phyloP scores from a whole-genome alignment of 2,888 invertebrate genomes.

The Pristionchus exspectatus region DNA sequence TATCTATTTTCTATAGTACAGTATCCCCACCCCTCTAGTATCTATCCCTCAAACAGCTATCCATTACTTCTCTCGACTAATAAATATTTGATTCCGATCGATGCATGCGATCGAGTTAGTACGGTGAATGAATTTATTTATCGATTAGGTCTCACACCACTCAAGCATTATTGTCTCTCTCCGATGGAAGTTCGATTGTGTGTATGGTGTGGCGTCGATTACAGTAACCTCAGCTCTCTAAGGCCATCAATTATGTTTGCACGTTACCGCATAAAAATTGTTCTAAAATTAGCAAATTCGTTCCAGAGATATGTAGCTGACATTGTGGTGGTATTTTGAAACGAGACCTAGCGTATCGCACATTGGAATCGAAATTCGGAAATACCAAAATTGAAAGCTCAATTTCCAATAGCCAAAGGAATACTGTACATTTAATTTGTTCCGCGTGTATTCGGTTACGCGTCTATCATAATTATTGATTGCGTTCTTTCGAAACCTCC shows the following conservation, averaged over 20 bases:
- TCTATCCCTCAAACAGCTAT: not conserved
- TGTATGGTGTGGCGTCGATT: not conserved
- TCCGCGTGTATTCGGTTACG: not conserved
- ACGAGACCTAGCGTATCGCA: not conserved
- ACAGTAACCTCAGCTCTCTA: slow-evolving; percentile 3
- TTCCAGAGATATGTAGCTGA: not conserved
- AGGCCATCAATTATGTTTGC: slow-evolving; percentile 13
- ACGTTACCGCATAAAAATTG: not conserved
- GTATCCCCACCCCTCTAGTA: not conserved
- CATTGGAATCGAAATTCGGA: not conserved
- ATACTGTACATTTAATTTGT: not conserved
- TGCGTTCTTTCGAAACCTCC: not conserved
- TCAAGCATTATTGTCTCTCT: not conserved
- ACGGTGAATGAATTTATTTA: not conserved
- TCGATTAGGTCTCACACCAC: slow-evolving; percentile 10
- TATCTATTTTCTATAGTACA: not conserved
- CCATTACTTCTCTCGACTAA: not conserved
- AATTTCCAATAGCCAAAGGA: not conserved
- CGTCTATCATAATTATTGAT: not conserved
- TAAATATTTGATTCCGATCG: not conserved
- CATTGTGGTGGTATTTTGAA: not conserved
- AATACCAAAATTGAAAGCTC: not conserved
- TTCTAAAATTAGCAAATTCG: not conserved
- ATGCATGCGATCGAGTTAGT: not conserved
- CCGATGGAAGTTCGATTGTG: not conserved